Conservation (phyloP, 1,140 invertebrate genomes). For the Philotrypesis tridentata region DNA sequence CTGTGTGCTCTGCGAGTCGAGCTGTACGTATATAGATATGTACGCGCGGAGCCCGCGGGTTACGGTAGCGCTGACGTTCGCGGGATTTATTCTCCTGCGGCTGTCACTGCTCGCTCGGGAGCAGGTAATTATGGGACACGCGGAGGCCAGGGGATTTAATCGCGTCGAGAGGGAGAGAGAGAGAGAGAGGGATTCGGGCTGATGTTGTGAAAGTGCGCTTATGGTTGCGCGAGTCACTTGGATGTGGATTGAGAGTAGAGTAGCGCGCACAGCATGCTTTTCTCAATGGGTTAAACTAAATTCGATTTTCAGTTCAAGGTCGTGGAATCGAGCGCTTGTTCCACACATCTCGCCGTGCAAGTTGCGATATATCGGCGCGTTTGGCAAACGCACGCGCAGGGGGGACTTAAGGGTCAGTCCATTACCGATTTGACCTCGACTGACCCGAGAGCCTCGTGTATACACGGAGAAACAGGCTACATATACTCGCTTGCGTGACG, state of each 20-base stretch:
- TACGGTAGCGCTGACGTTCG: conserved; percentile 21
- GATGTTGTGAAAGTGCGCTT: not conserved
- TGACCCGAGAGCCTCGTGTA: conserved; percentile 59
- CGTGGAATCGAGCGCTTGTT: not conserved
- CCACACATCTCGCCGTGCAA: not conserved
- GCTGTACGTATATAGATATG: not conserved
- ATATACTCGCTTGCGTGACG: conserved; percentile 62
- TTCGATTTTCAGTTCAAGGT: not conserved
- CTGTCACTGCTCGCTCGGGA: not conserved
- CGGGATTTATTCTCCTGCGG: conserved; percentile 10
- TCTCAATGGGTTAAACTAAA: no score
- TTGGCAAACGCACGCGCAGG: not conserved
- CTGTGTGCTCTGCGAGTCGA: no score
- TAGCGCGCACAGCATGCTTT: no score
- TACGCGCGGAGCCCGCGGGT: not conserved
- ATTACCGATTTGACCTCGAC: conserved; percentile 68
- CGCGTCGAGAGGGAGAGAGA: not conserved
- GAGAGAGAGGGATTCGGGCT: not conserved
- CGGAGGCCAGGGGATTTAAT: not conserved
- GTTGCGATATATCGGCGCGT: no score
- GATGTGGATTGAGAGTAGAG: no score
- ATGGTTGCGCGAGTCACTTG: not conserved
- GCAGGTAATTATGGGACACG: not conserved
- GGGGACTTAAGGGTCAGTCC: conserved; percentile 63
- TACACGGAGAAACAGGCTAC: conserved; percentile 57